Conservation (phyloP, 37 sponge, comb jelly and placozoan species). For the Beroe forskalii region DNA sequence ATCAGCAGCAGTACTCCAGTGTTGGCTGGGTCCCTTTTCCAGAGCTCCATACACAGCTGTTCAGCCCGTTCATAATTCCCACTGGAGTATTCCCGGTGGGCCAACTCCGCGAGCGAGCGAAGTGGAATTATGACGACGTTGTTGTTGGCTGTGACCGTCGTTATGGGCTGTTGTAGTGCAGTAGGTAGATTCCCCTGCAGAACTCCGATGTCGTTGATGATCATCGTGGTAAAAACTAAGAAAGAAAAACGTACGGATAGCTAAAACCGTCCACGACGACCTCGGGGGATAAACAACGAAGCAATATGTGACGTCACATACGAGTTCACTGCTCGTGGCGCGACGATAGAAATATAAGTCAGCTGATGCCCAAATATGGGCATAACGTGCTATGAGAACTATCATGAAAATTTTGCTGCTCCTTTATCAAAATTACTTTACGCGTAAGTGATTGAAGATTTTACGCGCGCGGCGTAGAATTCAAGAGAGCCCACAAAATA, state of each 20-base stretch:
- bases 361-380: constrained; percentile 59
- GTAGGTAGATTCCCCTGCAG: constrained; percentile 23
- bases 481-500: too few relatives aligned
- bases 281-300: constrained; percentile 43
- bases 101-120: constrained; percentile 83
- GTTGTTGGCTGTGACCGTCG: constrained; percentile 43
- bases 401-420: not conserved
- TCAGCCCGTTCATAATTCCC: constrained; percentile 92
- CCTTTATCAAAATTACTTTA: constrained; percentile 55
- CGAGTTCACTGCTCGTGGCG: constrained; percentile 53
- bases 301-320: constrained; percentile 40
- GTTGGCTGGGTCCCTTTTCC: constrained; percentile 96
- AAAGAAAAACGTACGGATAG: not conserved
- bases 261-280: constrained; percentile 13
- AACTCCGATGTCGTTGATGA: constrained; percentile 58
- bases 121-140: constrained; percentile 60
- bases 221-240: not conserved
- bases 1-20: constrained; percentile 94
- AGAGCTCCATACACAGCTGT: constrained; percentile 91
- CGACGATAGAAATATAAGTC: constrained; percentile 11
- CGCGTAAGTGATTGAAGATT: too few relatives aligned
- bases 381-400: constrained; percentile 13
- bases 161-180: constrained; percentile 18
- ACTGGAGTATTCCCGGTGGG: constrained; percentile 90
- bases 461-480: too few relatives aligned